These are phyloP conservation scores for Neotragus moschatus DNA, from an alignment of 2,113 vertebrate species.

Conservation along the genomic window DNA sequence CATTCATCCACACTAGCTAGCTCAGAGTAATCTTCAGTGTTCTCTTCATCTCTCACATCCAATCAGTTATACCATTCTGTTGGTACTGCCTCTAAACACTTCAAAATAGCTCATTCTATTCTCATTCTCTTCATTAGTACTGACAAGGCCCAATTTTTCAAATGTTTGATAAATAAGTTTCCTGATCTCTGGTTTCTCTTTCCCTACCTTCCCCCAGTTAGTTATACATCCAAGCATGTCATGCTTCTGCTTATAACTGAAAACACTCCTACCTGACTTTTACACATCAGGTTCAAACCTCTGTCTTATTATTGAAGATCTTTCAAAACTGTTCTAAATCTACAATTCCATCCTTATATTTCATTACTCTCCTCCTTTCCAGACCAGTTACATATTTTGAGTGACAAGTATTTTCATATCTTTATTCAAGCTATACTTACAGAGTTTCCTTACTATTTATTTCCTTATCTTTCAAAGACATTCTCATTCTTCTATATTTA, in stretches of 20 bases:
- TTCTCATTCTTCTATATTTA: background rate
- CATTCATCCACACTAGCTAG: background rate
- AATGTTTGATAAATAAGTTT: background rate
- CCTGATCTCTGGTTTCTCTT: constrained; percentile 1
- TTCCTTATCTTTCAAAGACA: background rate
- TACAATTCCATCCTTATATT: background rate
- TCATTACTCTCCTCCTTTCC: background rate
- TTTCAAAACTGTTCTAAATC: background rate
- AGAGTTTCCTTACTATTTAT: background rate
- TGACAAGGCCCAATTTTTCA: constrained; percentile 3
- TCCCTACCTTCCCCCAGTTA: background rate
- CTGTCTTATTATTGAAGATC: background rate
- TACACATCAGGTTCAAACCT: background rate
- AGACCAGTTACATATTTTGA: background rate
- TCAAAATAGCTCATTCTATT: background rate
- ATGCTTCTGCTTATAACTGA: background rate
- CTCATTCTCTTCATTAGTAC: background rate
- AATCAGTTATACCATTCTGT: background rate
- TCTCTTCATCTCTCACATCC: background rate
- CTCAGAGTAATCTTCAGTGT: background rate
- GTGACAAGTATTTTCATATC: background rate
- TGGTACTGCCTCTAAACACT: background rate
- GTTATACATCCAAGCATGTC: background rate
- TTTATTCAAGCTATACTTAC: background rate
- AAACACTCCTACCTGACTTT: background rate